phyloP scores from a whole-genome alignment of 2,888 invertebrate species.

The Leucania comma region DNA sequence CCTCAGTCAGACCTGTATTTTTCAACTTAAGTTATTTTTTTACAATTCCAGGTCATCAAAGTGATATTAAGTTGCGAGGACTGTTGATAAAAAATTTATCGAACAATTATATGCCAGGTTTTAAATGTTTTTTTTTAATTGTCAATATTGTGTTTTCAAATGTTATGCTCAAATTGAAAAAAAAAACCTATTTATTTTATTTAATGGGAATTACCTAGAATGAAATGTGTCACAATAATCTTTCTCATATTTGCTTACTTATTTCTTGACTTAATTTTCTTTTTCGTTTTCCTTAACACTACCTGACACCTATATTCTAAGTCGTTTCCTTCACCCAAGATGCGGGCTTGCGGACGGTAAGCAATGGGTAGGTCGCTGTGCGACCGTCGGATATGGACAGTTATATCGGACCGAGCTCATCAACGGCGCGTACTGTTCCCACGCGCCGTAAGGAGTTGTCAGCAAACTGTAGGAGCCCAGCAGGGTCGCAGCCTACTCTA shows the following conservation, averaged over 20 bases:
- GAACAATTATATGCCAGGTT: conserved; percentile 30
- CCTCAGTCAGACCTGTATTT: too few relatives aligned
- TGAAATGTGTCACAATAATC: not conserved
- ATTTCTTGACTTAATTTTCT: not conserved
- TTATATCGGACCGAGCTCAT: too few relatives aligned
- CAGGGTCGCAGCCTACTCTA: too few relatives aligned
- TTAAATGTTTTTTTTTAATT: conserved; percentile 23
- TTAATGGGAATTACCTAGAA: not conserved
- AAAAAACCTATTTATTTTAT: not conserved
- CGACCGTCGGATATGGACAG: too few relatives aligned
- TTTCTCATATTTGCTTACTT: not conserved
- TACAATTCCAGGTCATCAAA: conserved; percentile 42
- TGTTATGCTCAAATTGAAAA: not conserved
- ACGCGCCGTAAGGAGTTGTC: too few relatives aligned
- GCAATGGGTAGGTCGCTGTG: too few relatives aligned
- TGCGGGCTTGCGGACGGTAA: too few relatives aligned
- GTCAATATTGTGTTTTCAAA: conserved; percentile 1
- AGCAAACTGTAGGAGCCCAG: too few relatives aligned
- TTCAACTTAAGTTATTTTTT: conserved; percentile 7
- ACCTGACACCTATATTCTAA: not conserved
- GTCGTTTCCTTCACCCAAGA: not conserved
- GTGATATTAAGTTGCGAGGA: conserved; percentile 31
- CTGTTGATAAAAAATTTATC: conserved; percentile 37
- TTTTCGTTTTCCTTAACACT: not conserved
- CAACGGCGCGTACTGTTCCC: too few relatives aligned